Evolutionary conservation across 30 jellyfish, hydroid and myxozoan genomes (phyloP).

Genomic region (Catostylus mosaicus): DNA sequence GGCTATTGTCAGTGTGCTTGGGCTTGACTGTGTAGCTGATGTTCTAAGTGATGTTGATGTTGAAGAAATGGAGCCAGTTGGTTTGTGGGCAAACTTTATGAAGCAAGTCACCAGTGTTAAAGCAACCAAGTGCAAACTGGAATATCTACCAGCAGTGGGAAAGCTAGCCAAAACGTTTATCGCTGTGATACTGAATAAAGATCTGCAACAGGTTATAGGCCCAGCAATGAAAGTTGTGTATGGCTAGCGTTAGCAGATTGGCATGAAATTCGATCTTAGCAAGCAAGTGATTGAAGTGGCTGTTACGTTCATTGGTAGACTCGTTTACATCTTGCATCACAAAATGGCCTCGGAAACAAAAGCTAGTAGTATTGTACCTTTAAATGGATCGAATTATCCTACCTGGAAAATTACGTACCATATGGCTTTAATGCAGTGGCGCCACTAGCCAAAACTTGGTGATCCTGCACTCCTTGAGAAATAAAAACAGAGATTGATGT

Average conservation of each 20-base stretch:
- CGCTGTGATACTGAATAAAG: too few relatives aligned
- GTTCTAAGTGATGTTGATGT: constrained; percentile 42
- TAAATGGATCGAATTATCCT: constrained; percentile 17
- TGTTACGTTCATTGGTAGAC: neutral
- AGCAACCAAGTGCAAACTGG: constrained; percentile 60
- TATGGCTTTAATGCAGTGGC: constrained; percentile 49
- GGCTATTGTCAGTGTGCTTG: constrained; percentile 45
- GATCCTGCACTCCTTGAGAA: too few relatives aligned
- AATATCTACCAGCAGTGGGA: constrained; percentile 70
- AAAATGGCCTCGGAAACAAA: constrained; percentile 31
- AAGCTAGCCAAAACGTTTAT: too few relatives aligned
- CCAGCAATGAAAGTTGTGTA: neutral
- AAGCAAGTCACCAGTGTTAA: constrained; percentile 30
- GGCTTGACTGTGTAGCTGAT: constrained; percentile 54
- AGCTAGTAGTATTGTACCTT: constrained; percentile 7
- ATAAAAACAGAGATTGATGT: too few relatives aligned
- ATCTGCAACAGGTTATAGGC: neutral
- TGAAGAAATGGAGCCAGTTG: constrained; percentile 40
- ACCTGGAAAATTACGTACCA: constrained; percentile 58
- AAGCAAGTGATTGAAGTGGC: neutral
- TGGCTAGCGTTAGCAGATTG: neutral
- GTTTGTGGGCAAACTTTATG: constrained; percentile 67
- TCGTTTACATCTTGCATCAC: constrained; percentile 2
- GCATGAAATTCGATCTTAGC: neutral
- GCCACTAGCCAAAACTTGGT: too few relatives aligned